These are phyloP conservation scores for Apodemus speciosus DNA, from an alignment of 2,113 vertebrate species.

Conservation along the genomic window DNA sequence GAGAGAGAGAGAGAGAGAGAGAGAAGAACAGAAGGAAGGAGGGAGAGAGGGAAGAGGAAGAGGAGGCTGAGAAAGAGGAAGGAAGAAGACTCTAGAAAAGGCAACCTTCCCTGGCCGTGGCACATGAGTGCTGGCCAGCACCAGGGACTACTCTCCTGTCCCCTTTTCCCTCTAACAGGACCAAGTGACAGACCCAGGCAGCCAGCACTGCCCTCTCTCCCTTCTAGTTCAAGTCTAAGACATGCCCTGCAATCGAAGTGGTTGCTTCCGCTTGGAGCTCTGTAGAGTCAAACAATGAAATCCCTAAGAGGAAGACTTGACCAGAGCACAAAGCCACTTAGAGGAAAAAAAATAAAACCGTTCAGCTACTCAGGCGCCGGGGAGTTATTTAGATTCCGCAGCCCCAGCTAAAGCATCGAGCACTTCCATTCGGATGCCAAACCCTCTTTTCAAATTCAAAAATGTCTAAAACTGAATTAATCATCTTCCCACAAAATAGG, in stretches of 20 bases:
- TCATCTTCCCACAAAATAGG: conserved; percentile 60
- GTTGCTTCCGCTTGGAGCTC: neutral
- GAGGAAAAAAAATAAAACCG: neutral
- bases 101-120: neutral
- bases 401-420: neutral
- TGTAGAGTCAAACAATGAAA: neutral
- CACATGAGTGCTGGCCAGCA: rapidly evolving
- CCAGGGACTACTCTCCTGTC: neutral
- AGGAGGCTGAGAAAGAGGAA: neutral
- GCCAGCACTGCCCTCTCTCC: neutral
- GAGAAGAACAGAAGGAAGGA: neutral
- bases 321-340: neutral
- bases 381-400: neutral
- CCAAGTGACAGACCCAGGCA: neutral
- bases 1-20: rapidly evolving
- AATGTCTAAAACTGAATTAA: conserved; percentile 67
- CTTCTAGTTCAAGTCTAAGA: neutral
- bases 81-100: neutral
- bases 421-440: conserved; percentile 44
- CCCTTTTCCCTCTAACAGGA: neutral
- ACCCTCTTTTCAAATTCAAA: conserved; percentile 55
- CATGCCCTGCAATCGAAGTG: neutral
- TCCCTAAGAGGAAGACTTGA: neutral
- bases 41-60: neutral
- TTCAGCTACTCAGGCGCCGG: neutral